These are phyloP conservation scores for Apostichopus californicus DNA, from an alignment of 35 echinoderm and acorn worm species.

Conservation along the genomic window DNA sequence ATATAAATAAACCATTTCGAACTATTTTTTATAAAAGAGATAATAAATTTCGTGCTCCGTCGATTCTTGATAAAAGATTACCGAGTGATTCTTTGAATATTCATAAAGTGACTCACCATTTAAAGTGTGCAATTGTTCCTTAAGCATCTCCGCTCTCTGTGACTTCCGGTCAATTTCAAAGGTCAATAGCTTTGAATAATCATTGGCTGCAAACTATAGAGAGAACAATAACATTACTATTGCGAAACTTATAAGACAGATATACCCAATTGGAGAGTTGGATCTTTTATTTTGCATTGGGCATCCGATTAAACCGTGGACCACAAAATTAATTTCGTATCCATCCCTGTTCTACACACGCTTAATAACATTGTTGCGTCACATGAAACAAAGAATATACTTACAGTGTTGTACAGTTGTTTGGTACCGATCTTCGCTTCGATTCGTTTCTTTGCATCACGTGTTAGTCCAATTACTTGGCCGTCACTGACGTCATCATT, in stretches of 20 bases:
- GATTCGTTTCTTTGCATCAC: slow-evolving; percentile 10
- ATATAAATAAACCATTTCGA: too few relatives aligned
- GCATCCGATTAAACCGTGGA: too few relatives aligned
- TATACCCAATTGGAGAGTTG: too few relatives aligned
- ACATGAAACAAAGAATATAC: neutral
- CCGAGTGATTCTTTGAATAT: too few relatives aligned
- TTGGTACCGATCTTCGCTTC: slow-evolving; percentile 24
- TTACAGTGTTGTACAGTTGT: slow-evolving; percentile 19
- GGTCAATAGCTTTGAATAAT: neutral
- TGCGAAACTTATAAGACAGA: too few relatives aligned
- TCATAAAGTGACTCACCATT: neutral
- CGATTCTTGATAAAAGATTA: too few relatives aligned
- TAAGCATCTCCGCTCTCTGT: slow-evolving; percentile 7
- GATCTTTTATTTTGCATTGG: too few relatives aligned
- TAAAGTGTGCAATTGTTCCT: slow-evolving; percentile 9
- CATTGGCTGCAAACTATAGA: slow-evolving; percentile 30
- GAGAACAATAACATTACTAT: neutral
- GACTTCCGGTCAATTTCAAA: slow-evolving; percentile 34
- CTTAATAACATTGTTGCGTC: too few relatives aligned
- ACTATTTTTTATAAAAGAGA: too few relatives aligned
- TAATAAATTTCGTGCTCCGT: too few relatives aligned
- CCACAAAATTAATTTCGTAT: too few relatives aligned
- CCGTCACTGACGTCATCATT: neutral
- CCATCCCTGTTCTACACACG: too few relatives aligned
- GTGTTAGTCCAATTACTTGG: neutral